Evolutionary conservation across 2,113 vertebrate species (phyloP).

Genomic region (Bubalus kerabau): DNA sequence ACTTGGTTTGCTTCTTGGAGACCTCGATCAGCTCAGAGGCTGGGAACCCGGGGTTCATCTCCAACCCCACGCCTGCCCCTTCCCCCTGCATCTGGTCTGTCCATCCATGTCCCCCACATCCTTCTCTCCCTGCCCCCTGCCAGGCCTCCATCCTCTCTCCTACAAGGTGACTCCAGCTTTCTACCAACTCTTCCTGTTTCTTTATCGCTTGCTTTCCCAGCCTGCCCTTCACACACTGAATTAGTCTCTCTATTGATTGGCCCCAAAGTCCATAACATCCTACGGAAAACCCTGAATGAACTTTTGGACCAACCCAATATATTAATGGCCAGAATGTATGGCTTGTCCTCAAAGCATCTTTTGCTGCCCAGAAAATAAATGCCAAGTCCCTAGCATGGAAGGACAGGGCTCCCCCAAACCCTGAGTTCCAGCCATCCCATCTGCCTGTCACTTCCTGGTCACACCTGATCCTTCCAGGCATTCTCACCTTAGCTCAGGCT

Average conservation of each 20-base stretch:
- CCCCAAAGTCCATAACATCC: neutral
- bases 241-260: neutral
- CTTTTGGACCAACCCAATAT: neutral
- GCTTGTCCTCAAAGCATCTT: neutral
- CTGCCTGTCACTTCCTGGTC: neutral
- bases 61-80: neutral
- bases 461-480: neutral
- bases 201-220: neutral
- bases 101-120: rapidly evolving
- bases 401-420: rapidly evolving
- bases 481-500: neutral
- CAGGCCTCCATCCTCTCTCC: too few relatives aligned
- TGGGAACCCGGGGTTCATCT: neutral
- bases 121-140: too few relatives aligned
- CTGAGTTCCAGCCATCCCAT: neutral
- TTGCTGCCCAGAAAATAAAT: neutral
- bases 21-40: neutral
- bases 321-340: rapidly evolving
- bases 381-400: neutral
- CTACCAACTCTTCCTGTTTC: neutral
- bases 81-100: rapidly evolving
- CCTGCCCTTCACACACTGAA: neutral
- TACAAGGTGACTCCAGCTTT: neutral
- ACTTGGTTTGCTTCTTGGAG: neutral
- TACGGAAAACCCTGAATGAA: neutral